Conservation (phyloP, 2,888 invertebrate species). For the Lathronympha strigana region DNA sequence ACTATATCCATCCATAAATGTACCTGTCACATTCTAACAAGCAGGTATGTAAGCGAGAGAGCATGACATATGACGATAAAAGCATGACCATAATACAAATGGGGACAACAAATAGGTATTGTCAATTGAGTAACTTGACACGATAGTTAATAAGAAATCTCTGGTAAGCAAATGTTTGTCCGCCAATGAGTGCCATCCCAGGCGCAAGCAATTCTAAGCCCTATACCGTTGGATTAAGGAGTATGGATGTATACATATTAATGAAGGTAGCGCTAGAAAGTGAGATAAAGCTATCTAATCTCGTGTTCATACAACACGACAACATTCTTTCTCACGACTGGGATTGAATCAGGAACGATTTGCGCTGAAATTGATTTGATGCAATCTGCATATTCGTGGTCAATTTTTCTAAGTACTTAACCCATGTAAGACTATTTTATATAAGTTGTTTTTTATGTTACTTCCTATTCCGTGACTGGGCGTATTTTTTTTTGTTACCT, state of each 20-base stretch:
- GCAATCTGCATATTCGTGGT: too few relatives aligned
- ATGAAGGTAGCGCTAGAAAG: constrained; percentile 61
- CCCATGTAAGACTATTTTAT: too few relatives aligned
- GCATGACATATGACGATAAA: too few relatives aligned
- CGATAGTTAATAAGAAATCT: constrained; percentile 57
- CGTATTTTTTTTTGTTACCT: too few relatives aligned
- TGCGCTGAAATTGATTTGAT: neutral
- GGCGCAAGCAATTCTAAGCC: neutral
- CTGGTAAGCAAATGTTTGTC: constrained; percentile 73
- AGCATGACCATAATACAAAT: neutral
- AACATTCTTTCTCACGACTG: constrained; percentile 54
- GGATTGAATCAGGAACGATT: neutral
- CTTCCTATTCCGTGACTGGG: too few relatives aligned
- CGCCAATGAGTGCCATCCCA: constrained; percentile 46
- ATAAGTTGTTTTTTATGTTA: too few relatives aligned
- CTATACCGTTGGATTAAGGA: neutral
- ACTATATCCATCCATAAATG: too few relatives aligned
- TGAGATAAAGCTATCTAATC: constrained; percentile 69
- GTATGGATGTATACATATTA: constrained; percentile 47
- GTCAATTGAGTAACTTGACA: constrained; percentile 32
- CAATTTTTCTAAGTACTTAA: too few relatives aligned
- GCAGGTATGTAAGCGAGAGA: too few relatives aligned
- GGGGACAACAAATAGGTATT: neutral
- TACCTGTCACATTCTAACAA: too few relatives aligned
- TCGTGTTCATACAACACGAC: constrained; percentile 49